These are phyloP conservation scores for Oxytorus armatus DNA, from an alignment of 2,888 invertebrate species.

Conservation along the genomic window DNA sequence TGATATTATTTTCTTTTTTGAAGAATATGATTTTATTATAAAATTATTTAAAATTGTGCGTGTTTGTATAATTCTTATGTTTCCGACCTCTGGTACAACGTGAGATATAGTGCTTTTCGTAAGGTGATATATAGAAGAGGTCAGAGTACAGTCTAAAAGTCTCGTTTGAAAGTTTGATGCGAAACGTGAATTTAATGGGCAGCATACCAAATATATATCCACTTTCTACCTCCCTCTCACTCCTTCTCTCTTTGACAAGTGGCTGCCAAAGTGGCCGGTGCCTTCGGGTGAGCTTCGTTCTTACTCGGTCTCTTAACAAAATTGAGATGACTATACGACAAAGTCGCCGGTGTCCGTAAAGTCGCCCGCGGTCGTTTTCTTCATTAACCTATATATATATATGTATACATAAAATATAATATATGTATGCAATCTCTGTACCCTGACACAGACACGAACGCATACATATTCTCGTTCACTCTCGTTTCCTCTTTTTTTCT, in stretches of 20 bases:
- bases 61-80: too few relatives aligned
- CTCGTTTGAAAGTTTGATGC: conserved; percentile 58
- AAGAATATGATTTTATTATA: too few relatives aligned
- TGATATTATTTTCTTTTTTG: too few relatives aligned
- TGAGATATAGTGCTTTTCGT: too few relatives aligned
- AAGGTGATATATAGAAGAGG: neutral
- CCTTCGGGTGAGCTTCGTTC: conserved; percentile 40
- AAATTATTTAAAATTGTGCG: too few relatives aligned
- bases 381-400: conserved; percentile 13
- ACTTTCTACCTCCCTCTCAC: conserved; percentile 28
- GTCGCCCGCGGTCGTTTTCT: conserved; percentile 19
- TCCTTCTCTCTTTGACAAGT: conserved; percentile 56
- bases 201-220: conserved; percentile 49
- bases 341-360: conserved; percentile 28
- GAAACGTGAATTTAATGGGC: conserved; percentile 62
- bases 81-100: too few relatives aligned
- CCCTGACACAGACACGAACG: neutral
- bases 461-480: conserved; percentile 17
- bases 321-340: conserved; percentile 41
- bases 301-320: conserved; percentile 43
- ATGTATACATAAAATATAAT: conserved; percentile 18
- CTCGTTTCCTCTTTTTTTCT: neutral
- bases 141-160: conserved; percentile 8
- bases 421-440: conserved; percentile 32
- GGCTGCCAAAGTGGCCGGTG: conserved; percentile 62